These are phyloP conservation scores for Psittacula cyanocephala DNA, from an alignment of 2,113 vertebrate species.

Conservation along the genomic window DNA sequence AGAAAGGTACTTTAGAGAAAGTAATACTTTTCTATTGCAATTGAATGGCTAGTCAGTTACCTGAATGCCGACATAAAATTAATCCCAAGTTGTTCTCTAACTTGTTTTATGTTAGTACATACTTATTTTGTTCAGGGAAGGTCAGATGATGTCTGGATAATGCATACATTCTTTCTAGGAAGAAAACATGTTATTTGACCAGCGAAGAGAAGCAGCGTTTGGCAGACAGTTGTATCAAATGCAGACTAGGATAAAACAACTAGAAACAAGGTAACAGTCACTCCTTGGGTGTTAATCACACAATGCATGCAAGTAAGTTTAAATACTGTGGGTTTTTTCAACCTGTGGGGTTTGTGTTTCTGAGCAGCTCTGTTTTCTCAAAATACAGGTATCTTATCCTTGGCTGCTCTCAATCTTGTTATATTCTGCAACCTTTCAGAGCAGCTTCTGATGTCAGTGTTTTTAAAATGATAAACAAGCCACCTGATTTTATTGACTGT, in stretches of 20 bases:
- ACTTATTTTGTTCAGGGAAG: neutral
- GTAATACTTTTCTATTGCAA: neutral
- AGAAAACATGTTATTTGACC: slow-evolving; percentile 78
- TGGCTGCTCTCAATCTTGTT: neutral
- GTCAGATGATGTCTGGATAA: neutral
- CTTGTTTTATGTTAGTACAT: neutral
- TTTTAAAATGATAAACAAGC: neutral
- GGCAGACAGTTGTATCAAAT: slow-evolving; percentile 84
- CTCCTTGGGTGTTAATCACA: neutral
- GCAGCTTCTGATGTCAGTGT: neutral
- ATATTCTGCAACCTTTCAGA: neutral
- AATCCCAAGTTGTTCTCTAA: neutral
- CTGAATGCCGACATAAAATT: neutral
- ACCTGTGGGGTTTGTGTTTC: neutral
- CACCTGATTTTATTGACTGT: neutral
- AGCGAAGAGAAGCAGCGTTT: slow-evolving; percentile 81
- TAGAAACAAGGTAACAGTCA: slow-evolving; percentile 82
- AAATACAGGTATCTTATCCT: neutral
- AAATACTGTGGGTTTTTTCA: neutral
- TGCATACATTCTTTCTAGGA: slow-evolving; percentile 74
- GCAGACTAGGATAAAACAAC: slow-evolving; percentile 80
- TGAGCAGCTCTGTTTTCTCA: neutral
- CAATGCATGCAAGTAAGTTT: neutral
- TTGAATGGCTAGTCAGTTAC: neutral
- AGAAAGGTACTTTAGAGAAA: slow-evolving; percentile 76